Base-by-base conservation (phyloP, 1,140 invertebrate genomes). In the Bathynomus jamesi region DNA sequence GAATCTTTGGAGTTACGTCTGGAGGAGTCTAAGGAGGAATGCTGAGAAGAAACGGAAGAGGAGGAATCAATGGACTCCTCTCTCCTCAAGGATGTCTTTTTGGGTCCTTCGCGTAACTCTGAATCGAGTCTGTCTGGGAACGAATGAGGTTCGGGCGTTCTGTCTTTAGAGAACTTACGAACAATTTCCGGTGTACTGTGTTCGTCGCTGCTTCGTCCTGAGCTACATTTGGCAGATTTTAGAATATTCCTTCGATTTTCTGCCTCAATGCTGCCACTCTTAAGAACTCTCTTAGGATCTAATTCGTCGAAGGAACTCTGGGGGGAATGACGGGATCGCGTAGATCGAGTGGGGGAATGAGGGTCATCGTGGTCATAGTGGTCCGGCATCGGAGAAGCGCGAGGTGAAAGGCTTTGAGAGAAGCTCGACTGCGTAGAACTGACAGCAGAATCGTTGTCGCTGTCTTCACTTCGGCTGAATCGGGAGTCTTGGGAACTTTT, bases 231-330 rank as follows among this genome's bases (percentile, higher is more conserved):
- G 2, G 91, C 91, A 61, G 90, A 92, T n/a, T 91, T 89, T 28
- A 94, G 82, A 66, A 94, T 92, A 81, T 93, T 94, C 80, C 92
- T 91, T 24, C 91, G 85, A 80, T 93, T 93, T 53, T 91, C 89
- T 3, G 90, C 90, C 81, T 91, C 89, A 40, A 92, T 88, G 80
- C 87, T 90, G 73, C 90, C 86, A 1, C 89, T 85, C 81, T 92
- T 93, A 27, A 92, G 83, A 69, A 93, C 86, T 76, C 89, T 84
- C 76, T 72, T 76, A 21, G 71, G 30, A 13, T 73, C 75, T 66
- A 67, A 87, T 86, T 29, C 88, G 83, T 7, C 87, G 87, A 70
- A 86, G 77, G 31, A 81, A 82, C 27, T 82, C 79, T 74, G 69
- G 61, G 69, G 63, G 21, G 75, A 78, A 28, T 75, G 66, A 30